Evolutionary conservation across 2,888 invertebrate genomes (phyloP).

Genomic region (Aphrophora alni): DNA sequence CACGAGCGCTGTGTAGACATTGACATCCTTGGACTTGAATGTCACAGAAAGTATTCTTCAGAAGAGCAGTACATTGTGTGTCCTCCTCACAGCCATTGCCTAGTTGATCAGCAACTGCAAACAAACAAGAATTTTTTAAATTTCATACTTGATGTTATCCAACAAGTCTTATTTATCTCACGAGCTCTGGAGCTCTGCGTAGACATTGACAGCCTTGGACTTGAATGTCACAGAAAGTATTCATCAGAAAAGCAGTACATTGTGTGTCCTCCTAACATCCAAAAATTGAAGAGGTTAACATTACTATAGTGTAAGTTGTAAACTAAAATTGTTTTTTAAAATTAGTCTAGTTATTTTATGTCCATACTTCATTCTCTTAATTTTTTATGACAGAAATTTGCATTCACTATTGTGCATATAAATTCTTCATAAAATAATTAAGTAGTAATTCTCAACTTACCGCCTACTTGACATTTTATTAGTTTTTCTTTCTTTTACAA

Average conservation of each 20-base stretch:
- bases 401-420: too few relatives aligned
- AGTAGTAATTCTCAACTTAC: too few relatives aligned
- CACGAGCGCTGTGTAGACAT: constrained; percentile 17
- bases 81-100: neutral
- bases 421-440: too few relatives aligned
- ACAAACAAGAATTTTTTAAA: too few relatives aligned
- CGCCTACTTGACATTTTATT: too few relatives aligned
- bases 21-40: constrained; percentile 12
- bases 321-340: too few relatives aligned
- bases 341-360: too few relatives aligned
- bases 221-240: constrained; percentile 20
- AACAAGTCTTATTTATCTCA: constrained; percentile 12
- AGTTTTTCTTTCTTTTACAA: too few relatives aligned
- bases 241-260: neutral
- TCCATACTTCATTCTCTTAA: too few relatives aligned
- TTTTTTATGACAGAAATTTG: too few relatives aligned
- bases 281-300: too few relatives aligned
- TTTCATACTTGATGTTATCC: constrained; percentile 27
- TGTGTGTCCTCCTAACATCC: neutral
- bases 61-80: neutral
- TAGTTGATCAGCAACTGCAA: neutral
- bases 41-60: constrained; percentile 25
- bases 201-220: constrained; percentile 18
- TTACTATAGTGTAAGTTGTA: too few relatives aligned
- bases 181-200: neutral